Evolutionary conservation across 2,888 invertebrate genomes (phyloP).

Genomic region (Steinernema hermaphroditum): DNA sequence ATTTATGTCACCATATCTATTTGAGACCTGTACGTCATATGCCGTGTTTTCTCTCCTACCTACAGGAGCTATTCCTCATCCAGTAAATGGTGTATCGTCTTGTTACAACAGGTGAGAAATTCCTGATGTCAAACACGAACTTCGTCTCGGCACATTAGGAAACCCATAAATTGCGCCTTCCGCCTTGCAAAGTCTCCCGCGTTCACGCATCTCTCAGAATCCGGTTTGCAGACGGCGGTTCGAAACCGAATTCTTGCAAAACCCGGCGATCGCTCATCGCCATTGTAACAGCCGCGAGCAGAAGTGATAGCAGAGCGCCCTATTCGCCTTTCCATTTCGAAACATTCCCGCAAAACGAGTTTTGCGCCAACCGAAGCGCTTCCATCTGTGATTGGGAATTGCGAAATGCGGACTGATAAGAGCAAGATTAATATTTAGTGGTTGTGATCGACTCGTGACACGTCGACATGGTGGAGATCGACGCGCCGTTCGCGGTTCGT

Average conservation of each 20-base stretch:
- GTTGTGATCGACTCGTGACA: neutral
- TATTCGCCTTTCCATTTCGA: neutral
- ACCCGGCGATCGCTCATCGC: neutral
- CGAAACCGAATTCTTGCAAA: neutral
- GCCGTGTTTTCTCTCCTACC: no score
- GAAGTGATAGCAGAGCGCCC: neutral
- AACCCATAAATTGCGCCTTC: neutral
- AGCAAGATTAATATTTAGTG: neutral
- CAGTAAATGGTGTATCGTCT: neutral
- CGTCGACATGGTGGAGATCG: no score
- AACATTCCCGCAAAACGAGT: neutral
- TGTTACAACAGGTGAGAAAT: neutral
- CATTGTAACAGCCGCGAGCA: neutral
- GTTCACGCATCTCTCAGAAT: neutral
- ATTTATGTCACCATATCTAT: no score
- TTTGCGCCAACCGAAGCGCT: neutral
- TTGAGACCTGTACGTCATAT: no score
- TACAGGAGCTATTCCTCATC: no score
- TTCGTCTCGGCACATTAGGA: neutral
- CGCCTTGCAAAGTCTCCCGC: neutral
- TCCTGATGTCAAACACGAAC: neutral
- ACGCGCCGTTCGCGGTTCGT: no score
- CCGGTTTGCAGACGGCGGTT: conserved; percentile 21
- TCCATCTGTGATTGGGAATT: neutral
- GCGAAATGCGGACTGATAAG: neutral